These are phyloP conservation scores for Crambe crambe DNA, from an alignment of 37 sponge, comb jelly and placozoan genomes.

Conservation along the genomic window DNA sequence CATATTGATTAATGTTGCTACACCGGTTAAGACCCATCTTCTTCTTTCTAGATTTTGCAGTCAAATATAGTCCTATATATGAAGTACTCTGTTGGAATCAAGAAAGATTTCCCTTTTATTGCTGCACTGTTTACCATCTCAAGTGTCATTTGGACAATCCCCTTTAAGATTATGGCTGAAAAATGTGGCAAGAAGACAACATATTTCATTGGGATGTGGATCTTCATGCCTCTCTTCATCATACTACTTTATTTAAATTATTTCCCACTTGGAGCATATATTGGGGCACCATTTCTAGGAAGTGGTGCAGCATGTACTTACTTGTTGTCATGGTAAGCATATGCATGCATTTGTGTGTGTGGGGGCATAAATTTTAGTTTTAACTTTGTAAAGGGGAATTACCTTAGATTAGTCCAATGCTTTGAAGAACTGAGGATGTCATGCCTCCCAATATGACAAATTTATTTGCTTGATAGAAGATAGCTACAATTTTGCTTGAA, in stretches of 20 bases:
- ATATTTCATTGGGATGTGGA: slow-evolving; percentile 53
- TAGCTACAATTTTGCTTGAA: too few relatives aligned
- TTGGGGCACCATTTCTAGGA: slow-evolving; percentile 48
- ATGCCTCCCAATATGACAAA: too few relatives aligned
- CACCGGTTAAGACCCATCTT: too few relatives aligned
- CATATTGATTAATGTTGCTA: too few relatives aligned
- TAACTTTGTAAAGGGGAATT: too few relatives aligned
- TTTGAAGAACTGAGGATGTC: too few relatives aligned
- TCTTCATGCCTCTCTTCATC: slow-evolving; percentile 33
- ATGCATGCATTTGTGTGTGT: too few relatives aligned
- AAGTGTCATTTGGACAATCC: slow-evolving; percentile 52
- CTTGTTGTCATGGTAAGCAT: slow-evolving; percentile 87
- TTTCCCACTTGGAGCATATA: slow-evolving; percentile 21
- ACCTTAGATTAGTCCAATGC: too few relatives aligned
- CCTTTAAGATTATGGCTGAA: slow-evolving; percentile 67
- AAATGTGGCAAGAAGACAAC: slow-evolving; percentile 80
- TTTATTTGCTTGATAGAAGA: too few relatives aligned
- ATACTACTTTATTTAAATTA: slow-evolving; percentile 30
- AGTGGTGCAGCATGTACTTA: slow-evolving; percentile 61
- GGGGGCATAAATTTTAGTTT: too few relatives aligned
- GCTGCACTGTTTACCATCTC: slow-evolving; percentile 47
- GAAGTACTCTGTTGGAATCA: slow-evolving; percentile 60
- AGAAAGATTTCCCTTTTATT: slow-evolving; percentile 63
- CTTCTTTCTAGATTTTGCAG: slow-evolving; percentile 54
- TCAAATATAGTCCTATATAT: slow-evolving; percentile 71